Base-by-base conservation (phyloP, 2,888 invertebrate species). In the Proisotoma minuta region DNA sequence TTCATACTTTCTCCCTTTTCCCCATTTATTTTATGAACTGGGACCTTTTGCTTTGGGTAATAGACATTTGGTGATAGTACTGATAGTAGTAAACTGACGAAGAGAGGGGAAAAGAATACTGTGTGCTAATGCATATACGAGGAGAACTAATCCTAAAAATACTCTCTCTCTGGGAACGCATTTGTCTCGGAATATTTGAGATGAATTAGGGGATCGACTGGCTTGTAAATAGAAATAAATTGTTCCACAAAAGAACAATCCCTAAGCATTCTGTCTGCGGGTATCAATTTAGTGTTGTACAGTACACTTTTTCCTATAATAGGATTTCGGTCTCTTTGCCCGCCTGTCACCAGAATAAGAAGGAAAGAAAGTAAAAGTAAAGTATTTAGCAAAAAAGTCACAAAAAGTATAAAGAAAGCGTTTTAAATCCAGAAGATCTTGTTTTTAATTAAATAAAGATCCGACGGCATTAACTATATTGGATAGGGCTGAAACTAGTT, bases 371-470 rank as follows among this genome's bases (percentile, higher is more conserved):
- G 43, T 43, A 43, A 15, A 4, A n/a, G n/a, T 5, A n/a, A 43
- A 43, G 10, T 43, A n/a, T 54, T 34, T 54, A 10, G n/a, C 8
- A 18, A 54, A 39, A 54, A 54, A 54, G 53, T 54, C 28, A 24
- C 20, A 12, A 18, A 23, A n/a, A 24, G 12, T 22, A 39, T 43
- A 26, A 27, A 47, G 54, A 47, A 56, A 56, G 43, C 43, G 56
- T 56, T 18, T 34, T 23, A 56, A 56, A 56, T 56, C 56, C 39
- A 24, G 26, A 56, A 56, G 40, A 47, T 43, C 43, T 43, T 56
- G 56, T 60, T 66, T 66, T 66, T 66, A 66, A 66, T 66, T 66
- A 66, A 66, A 66, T 66, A 66, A 66, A 63, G 61, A 66, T 66
- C 66, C 66, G 62, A 62, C 62, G 58, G 57, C 48, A 62, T 34